Percentiles rank a stretch among this genome's conserved stretches.
These are phyloP conservation scores for Cheilosia urbana DNA, from an alignment of 2,888 invertebrate genomes.

Conservation along the genomic window DNA sequence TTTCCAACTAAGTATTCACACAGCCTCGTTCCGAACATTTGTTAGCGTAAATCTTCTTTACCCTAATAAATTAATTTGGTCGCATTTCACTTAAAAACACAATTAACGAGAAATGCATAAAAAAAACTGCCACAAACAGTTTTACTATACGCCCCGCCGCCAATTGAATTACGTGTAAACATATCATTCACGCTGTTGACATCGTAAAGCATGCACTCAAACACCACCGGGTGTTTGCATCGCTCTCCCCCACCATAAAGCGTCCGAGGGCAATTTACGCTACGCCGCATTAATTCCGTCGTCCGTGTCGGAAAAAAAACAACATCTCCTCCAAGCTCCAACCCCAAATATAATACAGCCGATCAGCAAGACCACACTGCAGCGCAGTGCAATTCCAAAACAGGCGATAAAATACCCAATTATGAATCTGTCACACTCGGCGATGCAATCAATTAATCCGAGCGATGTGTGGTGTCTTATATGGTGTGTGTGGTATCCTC, in stretches of 20 bases:
- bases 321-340: slow-evolving; percentile 28
- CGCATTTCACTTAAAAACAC: slow-evolving; percentile 60
- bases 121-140: slow-evolving; percentile 37
- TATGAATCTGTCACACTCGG: slow-evolving; percentile 75
- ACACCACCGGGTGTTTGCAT: slow-evolving; percentile 7
- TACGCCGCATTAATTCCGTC: slow-evolving; percentile 46
- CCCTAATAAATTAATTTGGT: slow-evolving; percentile 57
- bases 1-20: not conserved
- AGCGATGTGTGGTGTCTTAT: slow-evolving; percentile 6
- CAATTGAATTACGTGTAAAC: slow-evolving; percentile 72
- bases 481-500: slow-evolving; percentile 5
- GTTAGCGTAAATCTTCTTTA: slow-evolving; percentile 43
- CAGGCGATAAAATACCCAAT: slow-evolving; percentile 76
- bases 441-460: slow-evolving; percentile 72
- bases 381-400: slow-evolving; percentile 62
- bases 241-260: slow-evolving; percentile 37
- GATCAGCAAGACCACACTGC: slow-evolving; percentile 13
- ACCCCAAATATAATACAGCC: slow-evolving; percentile 53
- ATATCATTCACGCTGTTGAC: slow-evolving; percentile 61
- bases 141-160: slow-evolving; percentile 57
- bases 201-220: slow-evolving; percentile 49
- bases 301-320: slow-evolving; percentile 12
- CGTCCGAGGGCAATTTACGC: slow-evolving; percentile 66
- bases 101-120: slow-evolving; percentile 45
- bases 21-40: slow-evolving; percentile 16